Conservation (phyloP, 2,888 invertebrate genomes). For the Dione vanillae region DNA sequence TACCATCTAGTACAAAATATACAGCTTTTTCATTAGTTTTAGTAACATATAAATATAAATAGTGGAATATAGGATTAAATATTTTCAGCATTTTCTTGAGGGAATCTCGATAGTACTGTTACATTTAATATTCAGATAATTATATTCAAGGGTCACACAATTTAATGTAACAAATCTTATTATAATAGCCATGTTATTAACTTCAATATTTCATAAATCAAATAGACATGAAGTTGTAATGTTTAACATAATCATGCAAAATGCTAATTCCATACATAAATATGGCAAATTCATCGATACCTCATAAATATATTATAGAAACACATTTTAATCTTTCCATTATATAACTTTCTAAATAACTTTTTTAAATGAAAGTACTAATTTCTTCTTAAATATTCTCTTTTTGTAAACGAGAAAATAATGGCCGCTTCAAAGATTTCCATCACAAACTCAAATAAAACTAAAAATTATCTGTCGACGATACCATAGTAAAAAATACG, state of each 20-base stretch:
- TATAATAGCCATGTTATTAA: background rate
- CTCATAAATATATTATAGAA: background rate
- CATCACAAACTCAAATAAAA: constrained; percentile 22
- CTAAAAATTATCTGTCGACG: constrained; percentile 6
- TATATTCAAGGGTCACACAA: background rate
- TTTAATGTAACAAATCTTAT: background rate
- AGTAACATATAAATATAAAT: too few relatives aligned
- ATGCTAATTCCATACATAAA: constrained; percentile 9
- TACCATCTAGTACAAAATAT: too few relatives aligned
- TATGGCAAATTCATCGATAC: constrained; percentile 1
- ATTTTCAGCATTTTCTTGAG: too few relatives aligned
- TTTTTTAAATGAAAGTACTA: constrained; percentile 26
- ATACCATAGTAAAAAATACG: background rate
- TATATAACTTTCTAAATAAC: constrained; percentile 24
- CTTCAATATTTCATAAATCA: background rate
- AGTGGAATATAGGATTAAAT: too few relatives aligned
- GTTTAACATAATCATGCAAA: background rate
- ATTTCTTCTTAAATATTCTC: constrained; percentile 7
- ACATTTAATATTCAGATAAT: background rate
- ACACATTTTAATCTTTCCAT: background rate
- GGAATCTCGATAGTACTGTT: background rate
- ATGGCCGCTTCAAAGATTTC: background rate
- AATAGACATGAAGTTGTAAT: background rate
- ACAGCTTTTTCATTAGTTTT: too few relatives aligned
- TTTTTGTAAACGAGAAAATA: constrained; percentile 20